Conservation (phyloP, 2,797 vertebrate species). For the Rhodeus uyekii region DNA sequence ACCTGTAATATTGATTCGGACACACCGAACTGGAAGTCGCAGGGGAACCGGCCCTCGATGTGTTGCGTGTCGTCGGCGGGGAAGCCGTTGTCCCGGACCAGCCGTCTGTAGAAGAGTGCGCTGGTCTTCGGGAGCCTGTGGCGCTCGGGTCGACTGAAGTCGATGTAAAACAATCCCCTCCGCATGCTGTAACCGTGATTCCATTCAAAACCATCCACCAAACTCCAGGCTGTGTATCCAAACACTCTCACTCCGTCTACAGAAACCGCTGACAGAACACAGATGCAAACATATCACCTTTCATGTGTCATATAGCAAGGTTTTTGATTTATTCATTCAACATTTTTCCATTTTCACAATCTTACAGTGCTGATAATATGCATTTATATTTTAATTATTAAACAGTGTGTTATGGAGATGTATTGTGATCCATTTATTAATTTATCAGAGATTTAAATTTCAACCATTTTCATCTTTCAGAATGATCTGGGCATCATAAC, state of each 20-base stretch:
- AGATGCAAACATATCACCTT: neutral
- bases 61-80: conserved; percentile 63
- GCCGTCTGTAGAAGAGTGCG: conserved; percentile 85
- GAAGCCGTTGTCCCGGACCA: conserved; percentile 88
- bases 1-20: conserved; percentile 91
- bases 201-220: conserved; percentile 97
- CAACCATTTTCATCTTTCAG: neutral
- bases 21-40: conserved; percentile 92
- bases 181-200: conserved; percentile 82
- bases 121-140: conserved; percentile 87
- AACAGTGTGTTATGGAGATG: neutral
- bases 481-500: neutral
- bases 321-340: neutral
- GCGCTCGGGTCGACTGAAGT: conserved; percentile 80
- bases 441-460: neutral
- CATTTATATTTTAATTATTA: neutral
- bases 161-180: conserved; percentile 89
- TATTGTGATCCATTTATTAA: neutral
- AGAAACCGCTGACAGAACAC: conserved; percentile 77
- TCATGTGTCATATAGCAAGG: neutral
- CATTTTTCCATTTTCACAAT: neutral
- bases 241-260: conserved; percentile 85
- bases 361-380: neutral
- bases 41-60: conserved; percentile 84
- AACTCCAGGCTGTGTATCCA: conserved; percentile 92